Conservation (phyloP, 2,888 invertebrate genomes). For the Synanthedon myopaeformis region DNA sequence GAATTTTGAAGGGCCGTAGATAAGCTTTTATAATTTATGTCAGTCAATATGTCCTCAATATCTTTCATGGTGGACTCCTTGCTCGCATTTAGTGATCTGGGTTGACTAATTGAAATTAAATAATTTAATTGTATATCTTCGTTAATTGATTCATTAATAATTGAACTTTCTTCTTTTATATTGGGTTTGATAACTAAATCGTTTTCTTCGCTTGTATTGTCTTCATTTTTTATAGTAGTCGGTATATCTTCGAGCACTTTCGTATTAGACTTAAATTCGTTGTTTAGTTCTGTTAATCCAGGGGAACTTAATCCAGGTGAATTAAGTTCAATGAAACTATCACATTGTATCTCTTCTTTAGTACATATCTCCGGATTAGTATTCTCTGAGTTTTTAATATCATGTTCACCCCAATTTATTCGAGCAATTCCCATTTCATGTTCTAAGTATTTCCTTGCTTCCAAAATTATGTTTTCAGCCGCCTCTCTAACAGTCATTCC, state of each 20-base stretch:
- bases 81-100: neutral
- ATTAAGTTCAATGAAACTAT: no score
- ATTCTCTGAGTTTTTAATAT: neutral
- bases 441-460: conserved; percentile 80
- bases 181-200: neutral
- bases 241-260: neutral
- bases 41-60: neutral
- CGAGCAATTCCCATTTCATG: conserved; percentile 79
- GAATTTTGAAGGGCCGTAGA: no score
- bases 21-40: no score
- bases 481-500: conserved; percentile 87
- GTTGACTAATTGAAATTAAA: no score
- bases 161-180: neutral
- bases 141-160: neutral
- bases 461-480: conserved; percentile 79
- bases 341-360: neutral
- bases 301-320: no score
- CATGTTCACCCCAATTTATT: conserved; percentile 74
- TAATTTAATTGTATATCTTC: no score
- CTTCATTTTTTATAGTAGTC: neutral
- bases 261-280: neutral
- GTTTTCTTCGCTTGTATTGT: neutral
- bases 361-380: conserved; percentile 1
- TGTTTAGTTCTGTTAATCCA: neutral
- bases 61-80: neutral